Conservation (phyloP, 1,140 invertebrate species). For the Aplysia californica region DNA sequence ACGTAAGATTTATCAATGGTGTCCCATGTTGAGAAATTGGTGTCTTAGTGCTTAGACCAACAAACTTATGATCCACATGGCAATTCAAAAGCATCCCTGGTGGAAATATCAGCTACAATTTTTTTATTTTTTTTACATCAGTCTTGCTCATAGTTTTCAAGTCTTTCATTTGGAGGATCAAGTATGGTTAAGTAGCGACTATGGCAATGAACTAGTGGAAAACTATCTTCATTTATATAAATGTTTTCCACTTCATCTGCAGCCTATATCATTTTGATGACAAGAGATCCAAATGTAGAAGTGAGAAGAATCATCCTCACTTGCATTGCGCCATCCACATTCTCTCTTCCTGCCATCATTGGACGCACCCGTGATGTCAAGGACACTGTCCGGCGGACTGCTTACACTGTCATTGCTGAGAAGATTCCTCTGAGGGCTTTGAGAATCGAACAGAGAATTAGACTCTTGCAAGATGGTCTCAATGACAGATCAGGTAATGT, state of each 20-base stretch:
- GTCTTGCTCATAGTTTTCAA: no score
- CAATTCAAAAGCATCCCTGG: no score
- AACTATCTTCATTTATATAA: no score
- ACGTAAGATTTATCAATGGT: no score
- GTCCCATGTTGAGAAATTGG: no score
- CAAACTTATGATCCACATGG: no score
- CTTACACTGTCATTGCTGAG: slow-evolving; percentile 78
- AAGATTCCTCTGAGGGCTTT: slow-evolving; percentile 76
- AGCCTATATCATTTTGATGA: slow-evolving; percentile 83
- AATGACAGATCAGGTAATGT: slow-evolving; percentile 75
- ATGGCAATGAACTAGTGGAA: no score
- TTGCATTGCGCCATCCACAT: slow-evolving; percentile 75
- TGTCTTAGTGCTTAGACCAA: no score
- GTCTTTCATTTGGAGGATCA: no score
- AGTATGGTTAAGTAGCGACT: no score
- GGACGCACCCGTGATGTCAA: slow-evolving; percentile 80
- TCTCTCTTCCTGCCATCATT: slow-evolving; percentile 76
- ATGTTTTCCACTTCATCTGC: slow-evolving; percentile 38
- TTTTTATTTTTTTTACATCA: no score
- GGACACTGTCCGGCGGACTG: slow-evolving; percentile 76
- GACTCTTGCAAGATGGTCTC: slow-evolving; percentile 76
- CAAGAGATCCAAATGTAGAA: slow-evolving; percentile 79
- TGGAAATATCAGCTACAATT: no score
- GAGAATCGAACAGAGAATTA: slow-evolving; percentile 77
- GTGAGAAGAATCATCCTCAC: slow-evolving; percentile 78